Evolutionary conservation across 2,113 vertebrate genomes (phyloP), one percentile per base, ranked within the genome.

Genomic region (Lophura nycthemera): DNA sequence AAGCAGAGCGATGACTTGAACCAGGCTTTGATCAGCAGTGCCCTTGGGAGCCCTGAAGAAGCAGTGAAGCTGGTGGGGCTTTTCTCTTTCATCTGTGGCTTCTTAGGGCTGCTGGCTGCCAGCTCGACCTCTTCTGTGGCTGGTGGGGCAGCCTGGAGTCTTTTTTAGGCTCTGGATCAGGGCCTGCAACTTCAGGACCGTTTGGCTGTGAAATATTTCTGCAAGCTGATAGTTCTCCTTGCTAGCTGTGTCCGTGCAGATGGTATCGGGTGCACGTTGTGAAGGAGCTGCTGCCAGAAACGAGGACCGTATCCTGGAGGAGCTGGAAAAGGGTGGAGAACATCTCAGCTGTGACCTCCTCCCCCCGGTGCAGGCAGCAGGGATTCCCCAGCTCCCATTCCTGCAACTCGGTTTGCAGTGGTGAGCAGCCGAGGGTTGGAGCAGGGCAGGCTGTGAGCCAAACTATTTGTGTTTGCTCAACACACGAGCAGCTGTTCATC

Each of bases 1-100:
- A 82, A 90, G 67, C 71, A 32, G 45, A 45, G 38, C 79, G 74
- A 76, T 89, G 64, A 93, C 27, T 92, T 92, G 83, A 76, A 70
- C 63, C 71, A 77, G 84, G 5, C 91, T 94, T 94, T 90, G 92
- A 87, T 94, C 91, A 75, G 20, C 8, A 80, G 29, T 72, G 84
- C 91, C 54, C 1, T 84, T n/a, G 71, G 59, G 74, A 92, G 80
- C 83, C 76, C 80, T 72, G 76, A 67, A 94, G 81, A 70, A 90
- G 84, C 75, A 19, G 17, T 67, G 82, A 80, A 93, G 50, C 83
- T 3, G 30, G 18, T 32, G 50, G 75, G 72, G 57, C 83, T 91
- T 78, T 79, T 75, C 60, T 1, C 5, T 54, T 63, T 61, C 59
- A 6, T 42, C 42, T 3, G 3, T 18, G 81, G 70, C 54, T 38